These are phyloP conservation scores for Xanthorhoe spadicearia DNA, from an alignment of 2,888 invertebrate species.

Conservation along the genomic window DNA sequence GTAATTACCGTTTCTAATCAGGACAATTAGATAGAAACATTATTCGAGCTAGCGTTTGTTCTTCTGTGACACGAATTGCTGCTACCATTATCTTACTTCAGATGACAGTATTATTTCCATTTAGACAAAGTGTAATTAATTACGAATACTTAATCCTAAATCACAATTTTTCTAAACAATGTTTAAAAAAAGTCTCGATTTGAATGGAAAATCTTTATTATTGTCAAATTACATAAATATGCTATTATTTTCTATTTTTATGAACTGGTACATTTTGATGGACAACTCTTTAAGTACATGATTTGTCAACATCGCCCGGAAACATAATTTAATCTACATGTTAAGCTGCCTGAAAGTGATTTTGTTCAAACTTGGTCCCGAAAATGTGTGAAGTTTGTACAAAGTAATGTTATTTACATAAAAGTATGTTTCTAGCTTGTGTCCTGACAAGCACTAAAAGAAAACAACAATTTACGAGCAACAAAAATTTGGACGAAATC, in stretches of 20 bases:
- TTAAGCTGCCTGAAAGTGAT: too few relatives aligned
- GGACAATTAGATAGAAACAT: slow-evolving; percentile 4
- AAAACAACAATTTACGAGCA: slow-evolving; percentile 34
- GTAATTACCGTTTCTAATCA: slow-evolving; percentile 7
- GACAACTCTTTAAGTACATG: too few relatives aligned
- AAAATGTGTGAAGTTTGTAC: neutral
- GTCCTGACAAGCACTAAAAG: slow-evolving; percentile 26
- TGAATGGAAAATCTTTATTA: too few relatives aligned
- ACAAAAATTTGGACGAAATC: slow-evolving; percentile 25
- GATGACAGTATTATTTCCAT: neutral
- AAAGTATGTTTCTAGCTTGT: slow-evolving; percentile 11
- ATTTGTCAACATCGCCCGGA: too few relatives aligned
- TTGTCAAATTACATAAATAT: too few relatives aligned
- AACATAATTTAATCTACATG: too few relatives aligned
- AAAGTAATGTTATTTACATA: slow-evolving; percentile 14
- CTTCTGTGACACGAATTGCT: slow-evolving; percentile 13
- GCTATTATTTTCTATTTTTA: too few relatives aligned
- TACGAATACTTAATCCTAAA: too few relatives aligned
- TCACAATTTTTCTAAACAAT: too few relatives aligned
- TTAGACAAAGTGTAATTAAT: too few relatives aligned
- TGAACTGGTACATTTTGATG: too few relatives aligned
- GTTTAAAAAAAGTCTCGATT: too few relatives aligned
- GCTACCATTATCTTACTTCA: slow-evolving; percentile 8
- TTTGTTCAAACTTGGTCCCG: neutral
- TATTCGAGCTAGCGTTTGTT: slow-evolving; percentile 1